Evolutionary conservation across 2,113 vertebrate genomes (phyloP), one percentile per base, ranked within the genome.

Genomic region (Leiothrix lutea): DNA sequence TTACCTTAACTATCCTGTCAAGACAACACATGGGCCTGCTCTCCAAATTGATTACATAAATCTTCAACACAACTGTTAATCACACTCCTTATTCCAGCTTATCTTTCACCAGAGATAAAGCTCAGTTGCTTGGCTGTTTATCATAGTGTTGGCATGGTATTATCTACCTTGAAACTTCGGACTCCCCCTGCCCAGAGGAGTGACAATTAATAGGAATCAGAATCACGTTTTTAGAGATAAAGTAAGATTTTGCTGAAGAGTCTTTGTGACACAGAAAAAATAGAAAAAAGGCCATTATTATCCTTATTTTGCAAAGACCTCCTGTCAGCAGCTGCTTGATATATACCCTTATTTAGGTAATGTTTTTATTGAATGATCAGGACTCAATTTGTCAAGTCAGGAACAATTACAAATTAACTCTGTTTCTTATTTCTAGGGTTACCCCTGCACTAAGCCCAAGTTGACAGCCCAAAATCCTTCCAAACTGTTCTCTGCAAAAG

Each of bases 81-180:
- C 94, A 90, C 74, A 17, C 36, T 92, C 66, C 77, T 82, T 77
- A 83, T 83, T 88, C 40, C 54, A 77, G 57, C 66, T 96, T 91
- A 92, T 95, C 94, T 96, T 70, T 75, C 80, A 71, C 36, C 62
- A 80, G 86, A 88, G 66, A 69, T 88, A 84, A 54, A 87, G 77
- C 47, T 62, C 12, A 35, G 69, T 26, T 64, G 21, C 80, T 92
- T 75, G 74, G 82, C 66, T 92, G 58, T 93, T 95, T 80, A 89
- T 95, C 86, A 75, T 54, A 51, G 61, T 18, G 44, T 50, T 80
- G 80, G 71, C n/a, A 28, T 42, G 36, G 80, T 28, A 58, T 74
- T 88, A 80, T 60, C 88, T 92, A 47, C 61, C 53, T 82, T 80
- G 75, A 83, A 86, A 91, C 62, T 87, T 72, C 75, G 53, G 83